Base-by-base conservation (phyloP, 2,888 invertebrate species). In the Caenorhabditis imperialis region DNA sequence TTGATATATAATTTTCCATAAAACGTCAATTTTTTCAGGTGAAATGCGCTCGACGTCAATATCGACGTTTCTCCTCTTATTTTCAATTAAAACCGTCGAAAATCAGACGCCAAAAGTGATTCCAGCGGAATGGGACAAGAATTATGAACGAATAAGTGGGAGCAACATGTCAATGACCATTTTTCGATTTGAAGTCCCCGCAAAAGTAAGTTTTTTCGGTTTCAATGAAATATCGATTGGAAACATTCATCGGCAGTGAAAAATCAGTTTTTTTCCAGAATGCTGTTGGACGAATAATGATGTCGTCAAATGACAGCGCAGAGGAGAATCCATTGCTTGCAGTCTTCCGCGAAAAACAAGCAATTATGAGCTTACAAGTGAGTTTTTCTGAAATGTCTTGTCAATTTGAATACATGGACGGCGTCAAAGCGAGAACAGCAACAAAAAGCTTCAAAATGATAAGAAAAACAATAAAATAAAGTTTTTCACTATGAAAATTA, bases 321-420 rank as follows among this genome's bases (percentile, higher is more conserved):
- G 40, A 50, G 22, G 40, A 45, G 37, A 60, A 69, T 22, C 77
- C 81, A 0, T 53, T 81, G 7, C 67, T 81, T 3, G 75, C 76
- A 8, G 81, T 81, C 1, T 81, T 79, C 53, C 53, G 79, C 0
- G 79, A 78, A 33, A 76, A 67, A 27, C 62, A 63, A 8, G 63
- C 74, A 2, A 63, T 81, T 20, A 45, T 79, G 22, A 75, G 76
- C 27, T 69, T 76, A 10, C 78, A 81, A 70, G 78, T 77, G 25
- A 48, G 30, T 40, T 47, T 47, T 40, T 14, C 18, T 20, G 1
- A 37, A 50, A 33, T 20, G 37, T n/a, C n/a, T n/a, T n/a, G n/a
- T n/a, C n/a, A n/a, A n/a, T n/a, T n/a, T n/a, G n/a, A n/a, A n/a
- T n/a, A n/a, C n/a, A n/a, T n/a, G n/a, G n/a, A n/a, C n/a, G n/a